These are phyloP conservation scores for Cervus canadensis DNA, from an alignment of 2,113 vertebrate genomes.

Conservation along the genomic window DNA sequence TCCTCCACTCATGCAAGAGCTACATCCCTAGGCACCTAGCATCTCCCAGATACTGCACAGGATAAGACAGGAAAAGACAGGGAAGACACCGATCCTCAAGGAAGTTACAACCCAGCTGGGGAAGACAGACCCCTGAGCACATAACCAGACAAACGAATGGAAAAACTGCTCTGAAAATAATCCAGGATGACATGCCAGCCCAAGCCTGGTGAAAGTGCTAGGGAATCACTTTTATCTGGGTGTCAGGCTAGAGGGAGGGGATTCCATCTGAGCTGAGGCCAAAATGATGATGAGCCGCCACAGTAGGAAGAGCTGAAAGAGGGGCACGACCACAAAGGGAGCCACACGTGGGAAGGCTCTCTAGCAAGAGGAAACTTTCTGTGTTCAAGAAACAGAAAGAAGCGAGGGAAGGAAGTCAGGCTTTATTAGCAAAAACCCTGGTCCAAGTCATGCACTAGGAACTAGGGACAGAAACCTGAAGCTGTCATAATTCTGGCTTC, in stretches of 20 bases:
- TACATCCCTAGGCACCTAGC: neutral
- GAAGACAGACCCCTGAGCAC: neutral
- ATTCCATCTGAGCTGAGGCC: neutral
- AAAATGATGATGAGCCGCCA: fast-evolving
- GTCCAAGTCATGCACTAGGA: too few relatives aligned
- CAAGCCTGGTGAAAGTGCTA: neutral
- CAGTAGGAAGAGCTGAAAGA: neutral
- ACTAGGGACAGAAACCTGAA: neutral
- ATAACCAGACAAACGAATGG: neutral
- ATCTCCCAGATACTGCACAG: neutral
- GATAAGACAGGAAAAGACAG: neutral
- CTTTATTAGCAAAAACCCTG: neutral
- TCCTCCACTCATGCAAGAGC: neutral
- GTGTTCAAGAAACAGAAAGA: neutral
- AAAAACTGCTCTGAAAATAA: neutral
- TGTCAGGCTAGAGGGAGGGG: neutral
- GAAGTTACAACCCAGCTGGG: neutral
- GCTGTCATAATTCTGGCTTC: neutral
- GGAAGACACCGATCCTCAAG: neutral
- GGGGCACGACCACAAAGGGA: too few relatives aligned
- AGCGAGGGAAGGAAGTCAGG: neutral
- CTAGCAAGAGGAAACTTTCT: neutral
- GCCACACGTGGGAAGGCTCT: neutral
- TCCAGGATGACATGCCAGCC: neutral
- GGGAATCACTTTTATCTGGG: neutral